Conservation (phyloP, 64 coral and sea anemone genomes). For the Pocillopora verrucosa region DNA sequence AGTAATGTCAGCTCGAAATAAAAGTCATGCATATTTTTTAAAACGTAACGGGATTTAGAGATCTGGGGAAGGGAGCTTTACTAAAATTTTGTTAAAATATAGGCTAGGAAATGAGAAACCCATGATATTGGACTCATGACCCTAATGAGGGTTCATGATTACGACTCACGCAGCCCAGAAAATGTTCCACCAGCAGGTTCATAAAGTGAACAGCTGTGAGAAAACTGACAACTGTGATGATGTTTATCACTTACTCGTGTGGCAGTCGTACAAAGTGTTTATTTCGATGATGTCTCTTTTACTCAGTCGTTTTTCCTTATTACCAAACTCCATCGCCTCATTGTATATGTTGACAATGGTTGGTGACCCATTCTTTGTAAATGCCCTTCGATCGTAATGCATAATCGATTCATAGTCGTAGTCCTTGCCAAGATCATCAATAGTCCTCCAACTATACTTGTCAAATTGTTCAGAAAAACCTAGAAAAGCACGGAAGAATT, state of each 20-base stretch:
- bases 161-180: too few relatives aligned
- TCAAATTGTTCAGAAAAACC: conserved; percentile 42
- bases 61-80: too few relatives aligned
- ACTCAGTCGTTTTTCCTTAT: conserved; percentile 24
- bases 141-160: too few relatives aligned
- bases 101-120: too few relatives aligned
- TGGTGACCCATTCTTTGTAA: conserved; percentile 57
- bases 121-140: too few relatives aligned
- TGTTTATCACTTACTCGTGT: conserved; percentile 14
- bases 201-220: too few relatives aligned
- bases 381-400: conserved; percentile 68
- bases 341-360: conserved; percentile 55
- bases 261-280: conserved; percentile 70
- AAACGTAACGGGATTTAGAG: too few relatives aligned
- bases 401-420: conserved; percentile 67
- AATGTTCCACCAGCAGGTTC: too few relatives aligned
- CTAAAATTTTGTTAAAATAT: too few relatives aligned
- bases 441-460: conserved; percentile 39
- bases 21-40: too few relatives aligned
- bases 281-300: conserved; percentile 69
- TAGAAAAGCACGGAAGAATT: background rate
- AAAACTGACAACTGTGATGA: too few relatives aligned
- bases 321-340: conserved; percentile 36
- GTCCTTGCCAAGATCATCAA: conserved; percentile 49
- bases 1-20: too few relatives aligned